A percentile compares a stretch with the other conserved stretches of the same genome.
phyloP scores from a whole-genome alignment of 2,797 vertebrate species.

The Alfaro cultratus region DNA sequence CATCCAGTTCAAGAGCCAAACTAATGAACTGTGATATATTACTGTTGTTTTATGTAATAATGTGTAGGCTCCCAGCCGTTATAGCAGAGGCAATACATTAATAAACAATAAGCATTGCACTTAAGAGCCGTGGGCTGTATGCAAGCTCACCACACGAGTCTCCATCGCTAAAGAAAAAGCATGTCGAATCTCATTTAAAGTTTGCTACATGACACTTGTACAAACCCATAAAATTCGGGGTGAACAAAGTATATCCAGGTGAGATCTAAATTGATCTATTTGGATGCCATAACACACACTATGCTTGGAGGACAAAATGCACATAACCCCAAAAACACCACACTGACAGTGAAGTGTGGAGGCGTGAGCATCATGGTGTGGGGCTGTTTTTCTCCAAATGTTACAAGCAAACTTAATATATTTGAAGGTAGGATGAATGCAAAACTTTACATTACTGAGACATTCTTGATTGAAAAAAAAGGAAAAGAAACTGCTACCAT shows the following conservation, averaged over 20 bases:
- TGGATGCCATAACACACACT: too few relatives aligned
- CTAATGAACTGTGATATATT: slow-evolving; percentile 48
- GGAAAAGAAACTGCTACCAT: not conserved
- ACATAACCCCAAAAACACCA: too few relatives aligned
- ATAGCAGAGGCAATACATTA: not conserved
- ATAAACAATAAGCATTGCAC: not conserved
- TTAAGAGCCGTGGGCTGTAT: not conserved
- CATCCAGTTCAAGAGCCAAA: slow-evolving; percentile 37
- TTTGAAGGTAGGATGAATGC: too few relatives aligned
- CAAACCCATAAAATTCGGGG: not conserved
- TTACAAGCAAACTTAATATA: not conserved
- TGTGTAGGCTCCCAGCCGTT: not conserved
- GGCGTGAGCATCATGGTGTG: not conserved
- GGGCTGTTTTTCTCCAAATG: not conserved
- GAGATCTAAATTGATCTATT: too few relatives aligned
- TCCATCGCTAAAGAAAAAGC: not conserved
- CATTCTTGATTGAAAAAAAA: not conserved
- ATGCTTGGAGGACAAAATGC: not conserved
- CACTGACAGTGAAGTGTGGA: not conserved
- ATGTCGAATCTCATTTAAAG: not conserved
- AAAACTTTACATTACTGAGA: not conserved
- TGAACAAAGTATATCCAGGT: too few relatives aligned
- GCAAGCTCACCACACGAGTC: not conserved
- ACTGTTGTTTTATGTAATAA: slow-evolving; percentile 2
- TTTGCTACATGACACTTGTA: not conserved